phyloP scores from a whole-genome alignment of 2,113 vertebrate species.

The Rhizomys pruinosus region DNA sequence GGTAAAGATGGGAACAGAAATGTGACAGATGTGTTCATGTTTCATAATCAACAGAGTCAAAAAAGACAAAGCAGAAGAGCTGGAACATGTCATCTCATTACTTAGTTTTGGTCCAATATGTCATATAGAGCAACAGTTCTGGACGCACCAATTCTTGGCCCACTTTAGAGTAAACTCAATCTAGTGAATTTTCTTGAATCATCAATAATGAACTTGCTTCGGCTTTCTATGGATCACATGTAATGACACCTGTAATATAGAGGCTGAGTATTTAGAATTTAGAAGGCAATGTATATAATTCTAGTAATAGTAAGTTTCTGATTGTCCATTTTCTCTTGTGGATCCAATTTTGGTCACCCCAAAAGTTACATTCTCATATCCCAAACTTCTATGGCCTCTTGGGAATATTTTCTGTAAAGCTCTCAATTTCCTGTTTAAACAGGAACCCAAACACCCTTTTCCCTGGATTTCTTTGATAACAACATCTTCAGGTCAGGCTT shows the following conservation, averaged over 20 bases:
- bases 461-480: background rate
- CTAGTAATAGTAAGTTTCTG: slow-evolving; percentile 2
- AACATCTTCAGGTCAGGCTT: background rate
- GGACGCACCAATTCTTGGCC: background rate
- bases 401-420: background rate
- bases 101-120: background rate
- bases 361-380: slow-evolving; percentile 30
- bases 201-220: background rate
- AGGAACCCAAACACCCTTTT: background rate
- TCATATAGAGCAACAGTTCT: background rate
- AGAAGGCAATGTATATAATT: background rate
- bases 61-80: slow-evolving; percentile 1
- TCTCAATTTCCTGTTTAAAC: slow-evolving; percentile 50
- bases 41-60: background rate
- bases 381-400: background rate
- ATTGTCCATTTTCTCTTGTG: background rate
- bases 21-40: background rate
- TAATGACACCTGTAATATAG: background rate
- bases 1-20: background rate
- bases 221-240: slow-evolving; percentile 7
- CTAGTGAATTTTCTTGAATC: background rate
- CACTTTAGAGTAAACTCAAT: background rate
- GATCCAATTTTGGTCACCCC: background rate
- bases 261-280: slow-evolving; percentile 1
- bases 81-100: background rate